These are phyloP conservation scores for Lepidocyrtoides sp. DNA, from an alignment of 2,888 invertebrate species.

Conservation along the genomic window DNA sequence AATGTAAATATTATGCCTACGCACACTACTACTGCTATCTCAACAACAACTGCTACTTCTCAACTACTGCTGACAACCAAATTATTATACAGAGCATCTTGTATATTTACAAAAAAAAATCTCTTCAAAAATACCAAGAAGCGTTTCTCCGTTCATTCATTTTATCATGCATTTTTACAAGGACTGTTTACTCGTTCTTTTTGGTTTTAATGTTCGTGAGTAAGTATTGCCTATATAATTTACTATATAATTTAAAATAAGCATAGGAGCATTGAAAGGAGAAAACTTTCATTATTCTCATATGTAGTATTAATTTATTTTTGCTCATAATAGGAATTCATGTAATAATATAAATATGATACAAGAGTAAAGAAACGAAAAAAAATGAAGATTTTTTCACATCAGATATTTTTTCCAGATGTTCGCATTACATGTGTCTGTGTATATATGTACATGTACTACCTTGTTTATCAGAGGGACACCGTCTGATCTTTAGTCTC, in stretches of 20 bases:
- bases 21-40: not conserved
- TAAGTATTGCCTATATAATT: too few species aligned
- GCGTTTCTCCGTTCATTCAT: not conserved
- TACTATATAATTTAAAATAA: too few species aligned
- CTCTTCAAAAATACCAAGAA: not conserved
- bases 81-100: not conserved
- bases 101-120: slow-evolving; percentile 9
- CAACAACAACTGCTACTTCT: not conserved
- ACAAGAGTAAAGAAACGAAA: not conserved
- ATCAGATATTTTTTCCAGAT: slow-evolving; percentile 21
- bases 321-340: too few species aligned
- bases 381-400: slow-evolving; percentile 35
- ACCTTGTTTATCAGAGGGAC: not conserved
- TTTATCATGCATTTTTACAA: not conserved
- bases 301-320: slow-evolving; percentile 21
- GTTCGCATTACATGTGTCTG: not conserved
- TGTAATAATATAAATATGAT: not conserved
- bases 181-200: not conserved
- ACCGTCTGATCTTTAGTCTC: slow-evolving; percentile 6
- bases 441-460: not conserved
- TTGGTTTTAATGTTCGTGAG: slow-evolving; percentile 25
- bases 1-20: slow-evolving; percentile 25
- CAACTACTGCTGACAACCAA: not conserved
- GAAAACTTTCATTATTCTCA: not conserved
- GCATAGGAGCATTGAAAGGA: not conserved